phyloP scores from a whole-genome alignment of 2,113 vertebrate species.

The Coracopsis vasa region DNA sequence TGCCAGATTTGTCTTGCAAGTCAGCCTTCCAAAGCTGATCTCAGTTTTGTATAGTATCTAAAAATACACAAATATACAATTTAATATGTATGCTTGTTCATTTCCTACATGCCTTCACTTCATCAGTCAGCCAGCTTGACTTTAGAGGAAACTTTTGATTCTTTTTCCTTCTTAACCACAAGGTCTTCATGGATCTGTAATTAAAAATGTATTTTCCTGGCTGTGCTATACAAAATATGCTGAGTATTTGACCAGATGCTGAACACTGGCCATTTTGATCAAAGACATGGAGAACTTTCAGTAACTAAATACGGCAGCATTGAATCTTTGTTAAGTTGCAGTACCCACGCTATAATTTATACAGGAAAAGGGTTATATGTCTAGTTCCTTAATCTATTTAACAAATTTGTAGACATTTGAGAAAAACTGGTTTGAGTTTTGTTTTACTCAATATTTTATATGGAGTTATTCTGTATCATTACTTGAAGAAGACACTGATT shows the following conservation, averaged over 20 bases:
- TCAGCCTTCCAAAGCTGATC: neutral
- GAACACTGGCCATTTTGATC: neutral
- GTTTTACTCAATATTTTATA: neutral
- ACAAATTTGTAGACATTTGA: neutral
- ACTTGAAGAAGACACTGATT: neutral
- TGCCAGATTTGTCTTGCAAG: neutral
- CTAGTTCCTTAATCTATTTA: neutral
- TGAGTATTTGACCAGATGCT: conserved; percentile 9
- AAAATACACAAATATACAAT: neutral
- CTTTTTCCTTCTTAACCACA: neutral
- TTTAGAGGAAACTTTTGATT: neutral
- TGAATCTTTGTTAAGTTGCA: neutral
- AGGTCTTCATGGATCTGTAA: neutral
- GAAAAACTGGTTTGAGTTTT: neutral
- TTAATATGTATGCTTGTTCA: neutral
- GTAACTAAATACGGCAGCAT: neutral
- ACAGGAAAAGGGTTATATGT: neutral
- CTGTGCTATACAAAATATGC: neutral
- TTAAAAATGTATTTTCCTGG: conserved; percentile 17
- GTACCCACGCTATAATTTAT: neutral
- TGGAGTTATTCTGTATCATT: neutral
- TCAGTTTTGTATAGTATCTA: neutral
- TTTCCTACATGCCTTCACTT: neutral
- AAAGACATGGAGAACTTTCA: neutral
- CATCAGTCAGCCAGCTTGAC: neutral